Evolutionary conservation across 2,113 vertebrate genomes (phyloP).

Genomic region (Tupaia chinensis): DNA sequence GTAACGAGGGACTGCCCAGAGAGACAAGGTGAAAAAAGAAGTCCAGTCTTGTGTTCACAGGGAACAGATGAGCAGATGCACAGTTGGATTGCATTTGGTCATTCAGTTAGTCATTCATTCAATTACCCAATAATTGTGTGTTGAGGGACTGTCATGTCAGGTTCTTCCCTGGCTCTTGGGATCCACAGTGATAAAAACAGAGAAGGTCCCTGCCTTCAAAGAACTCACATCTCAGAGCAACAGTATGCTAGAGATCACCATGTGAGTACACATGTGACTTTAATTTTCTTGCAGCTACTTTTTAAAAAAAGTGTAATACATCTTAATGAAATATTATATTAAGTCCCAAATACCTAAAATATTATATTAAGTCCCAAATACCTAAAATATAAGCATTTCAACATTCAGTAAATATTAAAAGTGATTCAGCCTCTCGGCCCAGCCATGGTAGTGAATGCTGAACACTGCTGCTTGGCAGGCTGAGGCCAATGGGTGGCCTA

Average conservation of each 20-base stretch:
- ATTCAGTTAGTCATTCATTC: neutral
- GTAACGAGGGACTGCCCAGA: neutral
- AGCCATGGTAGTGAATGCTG: too few species aligned
- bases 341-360: neutral
- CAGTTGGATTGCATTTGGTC: neutral
- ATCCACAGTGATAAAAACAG: neutral
- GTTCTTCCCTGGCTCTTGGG: neutral
- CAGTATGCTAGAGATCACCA: neutral
- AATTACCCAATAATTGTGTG: neutral
- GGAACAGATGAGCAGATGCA: neutral
- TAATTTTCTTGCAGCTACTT: neutral
- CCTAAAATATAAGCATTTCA: neutral
- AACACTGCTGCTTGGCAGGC: too few species aligned
- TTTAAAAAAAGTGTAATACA: neutral
- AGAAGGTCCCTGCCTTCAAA: neutral
- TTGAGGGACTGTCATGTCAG: neutral
- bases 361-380: neutral
- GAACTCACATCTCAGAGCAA: neutral
- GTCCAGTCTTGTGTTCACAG: neutral
- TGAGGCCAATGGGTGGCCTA: too few species aligned
- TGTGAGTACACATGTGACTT: fast-evolving
- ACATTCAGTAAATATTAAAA: neutral
- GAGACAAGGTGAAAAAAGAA: neutral
- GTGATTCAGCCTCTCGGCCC: neutral
- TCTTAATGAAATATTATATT: neutral